Evolutionary conservation across 2,888 invertebrate species (phyloP), one percentile per base, ranked within the genome.

Genomic region (Altica lythri): DNA sequence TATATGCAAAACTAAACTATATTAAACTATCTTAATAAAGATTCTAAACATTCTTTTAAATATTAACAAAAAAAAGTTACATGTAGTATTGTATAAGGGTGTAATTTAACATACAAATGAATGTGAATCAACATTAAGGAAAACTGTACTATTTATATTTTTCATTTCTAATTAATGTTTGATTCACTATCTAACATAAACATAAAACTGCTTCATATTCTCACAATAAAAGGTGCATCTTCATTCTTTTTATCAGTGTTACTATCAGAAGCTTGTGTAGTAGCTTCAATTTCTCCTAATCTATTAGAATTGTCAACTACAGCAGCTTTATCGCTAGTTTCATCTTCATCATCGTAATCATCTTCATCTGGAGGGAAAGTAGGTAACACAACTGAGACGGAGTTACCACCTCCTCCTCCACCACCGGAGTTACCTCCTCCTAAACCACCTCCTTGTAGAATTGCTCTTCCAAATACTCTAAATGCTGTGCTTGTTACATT

Each of bases 391-490:
- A 87, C 82, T 67, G 82, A 81, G 13, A 87, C 83, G 44, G 78
- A 79, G 32, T 82, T 77, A 55, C 79, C 79, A 50, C 75, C 77
- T 46, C 81, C 81, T 48, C 81, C 81, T 47, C 77, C 79, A 55
- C 75, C 76, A 25, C 75, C 74, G 29, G 73, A 66, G 50, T 72
- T 51, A 48, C 77, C 78, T 38, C 80, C 79, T 57, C 79, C 79
- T 54, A 86, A 78, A 71, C 84, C 81, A 57, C 81, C 80, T 56
- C 70, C 72, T 60, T 83, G 80, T 61, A 89, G 80, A 64, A 92
- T 78, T 55, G 86, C 81, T 30, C 91, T 86, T 40, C 91, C 91
- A 71, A 92, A 82, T 59, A 86, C 81, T 70, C 88, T 84, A 77
- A 92, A 83, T 70, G 91, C 78, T 75, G 83, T 80, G 74, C 85